Evolutionary conservation across 2,113 vertebrate species (phyloP).

Genomic region (Podocnemis expansa): DNA sequence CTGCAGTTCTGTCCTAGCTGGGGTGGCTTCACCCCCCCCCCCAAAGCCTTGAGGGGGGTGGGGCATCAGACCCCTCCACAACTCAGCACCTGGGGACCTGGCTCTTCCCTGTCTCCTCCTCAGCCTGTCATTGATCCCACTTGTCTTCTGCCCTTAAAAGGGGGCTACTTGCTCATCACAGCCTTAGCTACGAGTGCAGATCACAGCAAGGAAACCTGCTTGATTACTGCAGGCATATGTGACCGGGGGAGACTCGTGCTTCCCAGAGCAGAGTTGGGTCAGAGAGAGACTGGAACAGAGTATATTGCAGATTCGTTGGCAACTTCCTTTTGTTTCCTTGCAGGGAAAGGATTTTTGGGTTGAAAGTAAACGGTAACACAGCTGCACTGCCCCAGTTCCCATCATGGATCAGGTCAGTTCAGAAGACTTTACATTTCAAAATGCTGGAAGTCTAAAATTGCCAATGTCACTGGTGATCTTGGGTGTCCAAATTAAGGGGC

Average conservation of each 20-base stretch:
- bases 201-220: not conserved
- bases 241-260: not conserved
- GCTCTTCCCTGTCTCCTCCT: not conserved
- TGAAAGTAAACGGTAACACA: conserved; percentile 6
- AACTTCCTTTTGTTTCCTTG: not conserved
- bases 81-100: too few species aligned
- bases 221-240: rapidly evolving
- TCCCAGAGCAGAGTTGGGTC: rapidly evolving
- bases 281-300: not conserved
- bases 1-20: too few species aligned
- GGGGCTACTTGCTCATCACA: not conserved
- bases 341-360: conserved; percentile 7
- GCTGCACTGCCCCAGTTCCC: conserved; percentile 10
- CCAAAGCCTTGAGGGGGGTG: too few species aligned
- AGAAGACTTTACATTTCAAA: not conserved
- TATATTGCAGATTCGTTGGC: not conserved
- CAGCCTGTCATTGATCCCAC: not conserved
- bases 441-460: not conserved
- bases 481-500: not conserved
- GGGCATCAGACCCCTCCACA: too few species aligned
- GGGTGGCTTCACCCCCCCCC: too few species aligned
- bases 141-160: rapidly evolving
- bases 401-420: conserved; percentile 64
- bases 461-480: not conserved
- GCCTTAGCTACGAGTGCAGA: not conserved